A percentile compares a stretch with the other conserved stretches of the same genome.
Conservation (phyloP, 2,888 invertebrate species). For the Megamerina dolium region DNA sequence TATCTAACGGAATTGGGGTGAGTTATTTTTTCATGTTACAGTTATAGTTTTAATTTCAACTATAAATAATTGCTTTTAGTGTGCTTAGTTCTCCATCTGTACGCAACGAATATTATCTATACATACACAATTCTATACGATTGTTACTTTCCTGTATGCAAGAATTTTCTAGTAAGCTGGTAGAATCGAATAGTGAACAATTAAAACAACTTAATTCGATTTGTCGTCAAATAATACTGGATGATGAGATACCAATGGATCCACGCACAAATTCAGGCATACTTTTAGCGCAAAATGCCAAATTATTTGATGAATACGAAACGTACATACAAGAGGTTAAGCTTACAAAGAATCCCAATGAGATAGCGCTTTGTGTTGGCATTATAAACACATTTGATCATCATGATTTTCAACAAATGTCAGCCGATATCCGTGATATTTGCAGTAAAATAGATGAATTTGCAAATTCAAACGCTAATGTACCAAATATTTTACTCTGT, state of each 20-base stretch:
- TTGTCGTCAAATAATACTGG: conserved; percentile 42
- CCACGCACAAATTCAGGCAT: conserved; percentile 60
- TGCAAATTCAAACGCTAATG: conserved; percentile 27
- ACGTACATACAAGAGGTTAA: conserved; percentile 26
- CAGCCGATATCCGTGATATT: conserved; percentile 26
- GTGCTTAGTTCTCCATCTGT: conserved; percentile 41
- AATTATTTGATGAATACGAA: conserved; percentile 41
- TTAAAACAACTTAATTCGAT: conserved; percentile 22
- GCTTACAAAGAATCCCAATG: conserved; percentile 22
- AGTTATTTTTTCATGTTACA: conserved; percentile 6
- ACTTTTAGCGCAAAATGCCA: conserved; percentile 52
- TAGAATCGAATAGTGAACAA: conserved; percentile 14
- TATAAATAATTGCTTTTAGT: conserved; percentile 13
- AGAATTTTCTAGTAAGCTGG: conserved; percentile 43
- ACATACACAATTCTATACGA: conserved; percentile 49
- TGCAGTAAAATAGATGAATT: conserved; percentile 26
- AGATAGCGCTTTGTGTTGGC: conserved; percentile 37
- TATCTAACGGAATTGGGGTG: conserved; percentile 37
- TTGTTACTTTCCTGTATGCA: conserved; percentile 46
- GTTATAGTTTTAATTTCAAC: background rate
- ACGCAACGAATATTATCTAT: conserved; percentile 41
- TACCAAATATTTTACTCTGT: conserved; percentile 36
- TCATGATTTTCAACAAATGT: conserved; percentile 26
- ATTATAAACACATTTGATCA: conserved; percentile 35
- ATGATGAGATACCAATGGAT: conserved; percentile 59